Conservation (phyloP, 1,140 invertebrate genomes). For the Heterodera schachtii region DNA sequence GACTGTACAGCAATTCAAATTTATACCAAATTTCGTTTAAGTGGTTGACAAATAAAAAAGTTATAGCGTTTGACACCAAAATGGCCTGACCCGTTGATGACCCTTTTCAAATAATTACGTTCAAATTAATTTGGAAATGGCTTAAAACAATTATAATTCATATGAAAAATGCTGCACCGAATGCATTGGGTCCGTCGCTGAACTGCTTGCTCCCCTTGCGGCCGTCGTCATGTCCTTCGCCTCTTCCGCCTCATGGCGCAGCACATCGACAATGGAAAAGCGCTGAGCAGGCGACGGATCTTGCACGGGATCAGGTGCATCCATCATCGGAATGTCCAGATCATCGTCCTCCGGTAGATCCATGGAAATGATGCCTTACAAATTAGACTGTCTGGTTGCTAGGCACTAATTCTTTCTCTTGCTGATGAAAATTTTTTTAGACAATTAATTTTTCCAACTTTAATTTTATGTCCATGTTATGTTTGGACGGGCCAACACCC, state of each 20-base stretch:
- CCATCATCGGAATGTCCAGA: conserved; percentile 47
- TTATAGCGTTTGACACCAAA: no score
- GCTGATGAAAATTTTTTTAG: no score
- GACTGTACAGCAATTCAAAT: no score
- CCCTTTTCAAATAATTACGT: no score
- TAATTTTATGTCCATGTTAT: no score
- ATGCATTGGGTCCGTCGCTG: conserved; percentile 16
- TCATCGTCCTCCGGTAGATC: conserved; percentile 17
- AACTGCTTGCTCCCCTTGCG: background rate
- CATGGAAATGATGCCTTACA: background rate
- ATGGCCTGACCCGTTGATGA: no score
- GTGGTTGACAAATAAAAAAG: no score
- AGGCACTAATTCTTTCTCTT: no score
- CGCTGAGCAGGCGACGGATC: conserved; percentile 26
- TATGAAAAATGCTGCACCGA: background rate
- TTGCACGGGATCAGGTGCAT: conserved; percentile 25
- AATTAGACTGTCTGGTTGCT: no score
- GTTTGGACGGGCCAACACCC: no score
- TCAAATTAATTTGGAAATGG: background rate
- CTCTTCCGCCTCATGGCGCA: conserved; percentile 20
- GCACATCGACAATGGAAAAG: conserved; percentile 45
- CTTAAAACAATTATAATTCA: background rate
- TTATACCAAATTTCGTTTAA: no score
- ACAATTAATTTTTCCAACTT: no score
- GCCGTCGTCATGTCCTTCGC: background rate